A percentile compares a stretch with the other conserved stretches of the same genome.
Evolutionary conservation across 2,113 vertebrate genomes (phyloP).

Genomic region (Phaethon lepturus): DNA sequence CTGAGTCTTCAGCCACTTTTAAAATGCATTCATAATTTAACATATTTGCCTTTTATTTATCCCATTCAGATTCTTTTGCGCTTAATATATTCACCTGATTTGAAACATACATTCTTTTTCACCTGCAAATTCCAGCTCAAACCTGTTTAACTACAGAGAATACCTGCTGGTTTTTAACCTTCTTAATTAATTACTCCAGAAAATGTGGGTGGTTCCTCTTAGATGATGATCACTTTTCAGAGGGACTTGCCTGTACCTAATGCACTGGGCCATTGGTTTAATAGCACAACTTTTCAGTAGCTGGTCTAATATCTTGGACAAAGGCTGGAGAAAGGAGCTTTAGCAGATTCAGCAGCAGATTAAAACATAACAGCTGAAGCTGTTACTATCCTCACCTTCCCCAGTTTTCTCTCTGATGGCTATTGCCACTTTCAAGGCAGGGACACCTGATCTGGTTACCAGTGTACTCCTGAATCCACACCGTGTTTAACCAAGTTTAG

Average conservation of each 20-base stretch:
- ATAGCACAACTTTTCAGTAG: not conserved
- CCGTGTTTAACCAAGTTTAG: not conserved
- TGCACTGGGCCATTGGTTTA: not conserved
- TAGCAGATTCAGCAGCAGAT: not conserved
- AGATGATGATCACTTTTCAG: not conserved
- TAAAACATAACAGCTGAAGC: not conserved
- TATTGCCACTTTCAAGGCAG: not conserved
- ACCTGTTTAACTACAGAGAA: not conserved
- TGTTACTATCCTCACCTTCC: not conserved
- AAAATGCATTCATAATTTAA: not conserved
- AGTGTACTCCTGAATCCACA: not conserved
- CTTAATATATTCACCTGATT: not conserved
- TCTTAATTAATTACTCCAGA: not conserved
- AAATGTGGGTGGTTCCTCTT: not conserved
- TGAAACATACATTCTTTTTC: not conserved
- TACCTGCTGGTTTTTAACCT: not conserved
- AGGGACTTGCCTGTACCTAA: not conserved
- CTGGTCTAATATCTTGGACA: not conserved
- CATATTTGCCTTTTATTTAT: not conserved
- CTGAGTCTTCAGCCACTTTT: not conserved
- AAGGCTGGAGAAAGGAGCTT: not conserved
- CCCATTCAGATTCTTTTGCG: not conserved
- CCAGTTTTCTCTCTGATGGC: not conserved
- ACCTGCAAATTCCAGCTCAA: not conserved
- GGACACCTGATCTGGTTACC: not conserved